Base-by-base conservation (phyloP, 23 tunicate species). In the Aplidium turbinatum region DNA sequence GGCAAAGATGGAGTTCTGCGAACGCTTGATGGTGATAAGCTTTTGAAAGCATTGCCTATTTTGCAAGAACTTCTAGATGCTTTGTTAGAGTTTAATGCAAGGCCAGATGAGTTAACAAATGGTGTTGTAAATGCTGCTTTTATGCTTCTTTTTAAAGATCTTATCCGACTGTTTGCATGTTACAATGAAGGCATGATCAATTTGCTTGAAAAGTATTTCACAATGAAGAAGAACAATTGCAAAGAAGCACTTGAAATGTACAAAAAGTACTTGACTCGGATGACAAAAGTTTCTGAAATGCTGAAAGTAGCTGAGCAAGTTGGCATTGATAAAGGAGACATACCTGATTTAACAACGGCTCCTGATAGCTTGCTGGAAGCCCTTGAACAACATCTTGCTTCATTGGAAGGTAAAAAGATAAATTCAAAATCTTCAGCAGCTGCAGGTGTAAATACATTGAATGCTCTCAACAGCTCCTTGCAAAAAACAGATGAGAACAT, bases 261-360 rank as follows among this genome's bases (percentile, higher is more conserved):
- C 76, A 89, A 95, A 75, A 79, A 80, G 54, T 95, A 83, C 57
- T 47, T 95, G 76, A 89, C 87, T 6, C 74, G 99, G 84, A 95
- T 85, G 92, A 69, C 69, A 9, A 89, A 79, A 77, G 93, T 95
- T 71, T 85, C 95, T 1, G 92, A 88, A 19, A 63, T 95, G 55
- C 71, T 95, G 2, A 95, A 89, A 78, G 99, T 95, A 0, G 99
- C 99, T 3, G 99, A 95, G 42, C 95, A 95, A 39, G 96, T 95
- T 30, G 99, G 99, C 24, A 83, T 95, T 58, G 99, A 95, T 36
- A 89, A 95, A 78, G 99, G 99, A 18, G 99, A 95, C 39, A 95
- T 89, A 63, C 99, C 99, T 3, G 99, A 95, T 83, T 86, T 95
- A 33, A 95, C 96, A 19, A 87, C 65, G 60, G 99, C 99, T 48